These are phyloP conservation scores for Bungarus multicinctus DNA, from an alignment of 2,113 vertebrate genomes.

Conservation along the genomic window DNA sequence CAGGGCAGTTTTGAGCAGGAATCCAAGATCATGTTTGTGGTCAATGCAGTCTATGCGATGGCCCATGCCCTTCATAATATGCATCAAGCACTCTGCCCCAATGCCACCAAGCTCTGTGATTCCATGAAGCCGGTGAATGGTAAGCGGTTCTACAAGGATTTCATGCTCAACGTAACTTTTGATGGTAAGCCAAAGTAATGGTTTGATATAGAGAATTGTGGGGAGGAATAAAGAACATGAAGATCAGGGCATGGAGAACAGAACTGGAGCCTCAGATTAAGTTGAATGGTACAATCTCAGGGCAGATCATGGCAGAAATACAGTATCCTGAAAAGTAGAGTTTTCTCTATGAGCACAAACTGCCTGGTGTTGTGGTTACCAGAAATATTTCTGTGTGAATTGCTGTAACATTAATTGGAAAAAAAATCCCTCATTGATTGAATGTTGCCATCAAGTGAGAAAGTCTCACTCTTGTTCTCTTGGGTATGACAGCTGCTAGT, in stretches of 20 bases:
- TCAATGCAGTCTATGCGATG: conserved; percentile 96
- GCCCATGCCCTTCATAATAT: conserved; percentile 93
- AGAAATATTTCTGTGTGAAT: not conserved
- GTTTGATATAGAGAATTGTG: not conserved
- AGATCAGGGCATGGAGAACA: not conserved
- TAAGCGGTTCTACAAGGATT: conserved; percentile 92
- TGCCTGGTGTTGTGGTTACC: not conserved
- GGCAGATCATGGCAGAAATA: not conserved
- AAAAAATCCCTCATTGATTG: not conserved
- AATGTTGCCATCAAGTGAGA: not conserved
- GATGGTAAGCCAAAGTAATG: conserved; percentile 77
- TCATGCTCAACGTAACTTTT: conserved; percentile 94
- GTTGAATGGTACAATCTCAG: not conserved
- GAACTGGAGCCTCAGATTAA: not conserved
- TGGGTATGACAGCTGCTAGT: not conserved
- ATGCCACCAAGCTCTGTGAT: conserved; percentile 83
- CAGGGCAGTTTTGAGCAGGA: conserved; percentile 91
- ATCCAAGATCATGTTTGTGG: conserved; percentile 97
- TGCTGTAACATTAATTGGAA: not conserved
- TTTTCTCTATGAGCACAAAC: not conserved
- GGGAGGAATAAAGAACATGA: not conserved
- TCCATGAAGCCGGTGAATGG: conserved; percentile 93
- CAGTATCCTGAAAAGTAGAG: not conserved
- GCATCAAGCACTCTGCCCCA: conserved; percentile 87
- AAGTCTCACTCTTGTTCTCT: not conserved